Base-by-base conservation (phyloP, 2,113 vertebrate species). In the Isichthys henryi region DNA sequence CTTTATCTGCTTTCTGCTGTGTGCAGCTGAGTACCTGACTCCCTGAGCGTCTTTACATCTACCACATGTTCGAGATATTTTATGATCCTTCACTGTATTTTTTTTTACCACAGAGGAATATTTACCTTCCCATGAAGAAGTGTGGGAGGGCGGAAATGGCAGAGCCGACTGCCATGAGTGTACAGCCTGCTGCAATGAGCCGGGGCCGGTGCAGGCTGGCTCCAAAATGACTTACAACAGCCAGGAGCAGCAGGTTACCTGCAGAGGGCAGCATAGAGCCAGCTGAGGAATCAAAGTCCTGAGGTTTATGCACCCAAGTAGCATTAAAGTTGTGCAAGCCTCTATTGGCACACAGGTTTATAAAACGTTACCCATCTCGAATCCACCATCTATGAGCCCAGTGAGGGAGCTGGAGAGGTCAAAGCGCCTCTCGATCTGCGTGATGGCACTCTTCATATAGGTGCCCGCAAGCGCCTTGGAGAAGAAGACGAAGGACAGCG, bases 51-150 rank as follows among this genome's bases (percentile, higher is more conserved):
- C 45, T 46, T 27, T 10, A 8, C 45, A 21, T 84, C 3, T 15
- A 86, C 49, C 49, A 11, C 84, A 17, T 3, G 8, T 27, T 27
- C 5, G n/a, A 66, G 58, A 66, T 66, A 66, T 27, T 11, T n/a
- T 66, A 27, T 70, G n/a, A 70, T 70, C n/a, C 0, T 70, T 70
- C n/a, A 13, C 11, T 70, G 27, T 70, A 8, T 70, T 70, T 39
- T 39, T 39, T 39, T 31, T 11, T 31, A 70, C 62, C 62, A 31
- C 62, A 70, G 62, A 31, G 62, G 62, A 70, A 70, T 90, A 13
- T 85, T 88, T 96, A 99, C 98, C 95, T 94, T 92, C 96, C 97
- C 97, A 99, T 99, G 95, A 99, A 97, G 95, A 99, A 99, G 91
- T 99, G 98, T 21, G 98, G 97, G 90, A 98, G 93, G 0, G 97